Evolutionary conservation across 1,140 invertebrate genomes (phyloP), one percentile per base, ranked within the genome.

Genomic region (Pentalonia nigronervosa): DNA sequence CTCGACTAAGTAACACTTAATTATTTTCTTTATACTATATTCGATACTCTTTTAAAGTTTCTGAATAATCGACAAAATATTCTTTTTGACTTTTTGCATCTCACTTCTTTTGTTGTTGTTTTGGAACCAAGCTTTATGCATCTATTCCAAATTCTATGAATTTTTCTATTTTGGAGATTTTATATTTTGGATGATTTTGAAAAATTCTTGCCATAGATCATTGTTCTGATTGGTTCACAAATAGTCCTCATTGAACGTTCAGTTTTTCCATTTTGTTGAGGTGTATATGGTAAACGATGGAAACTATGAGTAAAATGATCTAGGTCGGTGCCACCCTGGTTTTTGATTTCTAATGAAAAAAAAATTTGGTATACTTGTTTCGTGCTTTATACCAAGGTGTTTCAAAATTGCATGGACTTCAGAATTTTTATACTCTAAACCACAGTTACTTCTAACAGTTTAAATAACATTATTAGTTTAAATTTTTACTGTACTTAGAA

Each of bases 201-300:
- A n/a, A n/a, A n/a, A n/a, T n/a, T n/a, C n/a, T n/a, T n/a, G n/a
- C n/a, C n/a, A n/a, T 94, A 93, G 81, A 93, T 95, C 95, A 95
- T 34, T 94, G 90, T 90, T 95, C 94, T 94, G 95, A 91, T 94
- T 94, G 48, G 23, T 93, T 41, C 94, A 34, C 95, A 94, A 9
- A 95, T 48, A 25, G 94, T 95, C 86, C 95, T n/a, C 93, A 95
- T 95, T 50, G 95, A 95, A 83, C 95, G 91, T 94, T 96, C 96
- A n/a, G 95, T 94, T 48, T 94, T 94, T 17, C 95, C 95, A 94
- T 96, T 96, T 94, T 96, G 95, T 94, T 96, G 94, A 0, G 95
- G 95, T 11, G 95, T 95, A 94, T 96, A 96, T 3, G 95, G 87
- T 34, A 95, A 94, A 34, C n/a, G n/a, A n/a, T n/a, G n/a, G n/a